Evolutionary conservation across 2,113 vertebrate genomes (phyloP).

Genomic region (Brachyhypopomus gauderio): DNA sequence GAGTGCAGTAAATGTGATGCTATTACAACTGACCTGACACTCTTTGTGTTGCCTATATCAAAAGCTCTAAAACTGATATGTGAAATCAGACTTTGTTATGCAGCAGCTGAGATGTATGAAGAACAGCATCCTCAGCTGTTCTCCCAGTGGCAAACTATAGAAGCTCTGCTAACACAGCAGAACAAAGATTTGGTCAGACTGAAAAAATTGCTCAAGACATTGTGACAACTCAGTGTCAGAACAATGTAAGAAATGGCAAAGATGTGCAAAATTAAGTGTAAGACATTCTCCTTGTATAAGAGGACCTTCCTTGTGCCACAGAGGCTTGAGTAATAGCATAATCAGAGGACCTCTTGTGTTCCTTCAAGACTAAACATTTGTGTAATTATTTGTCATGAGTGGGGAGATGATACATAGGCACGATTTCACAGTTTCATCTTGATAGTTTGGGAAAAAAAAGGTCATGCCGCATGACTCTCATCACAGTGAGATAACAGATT

Average conservation of each 20-base stretch:
- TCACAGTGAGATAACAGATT: slow-evolving; percentile 4
- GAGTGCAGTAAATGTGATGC: background rate
- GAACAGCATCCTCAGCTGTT: slow-evolving; percentile 38
- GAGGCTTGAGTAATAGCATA: background rate
- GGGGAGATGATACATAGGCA: background rate
- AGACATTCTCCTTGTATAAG: background rate
- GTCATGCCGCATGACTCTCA: slow-evolving; percentile 24
- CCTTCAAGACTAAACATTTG: background rate
- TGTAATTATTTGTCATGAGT: background rate
- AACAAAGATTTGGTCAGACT: slow-evolving; percentile 17
- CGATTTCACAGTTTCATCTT: slow-evolving; percentile 17
- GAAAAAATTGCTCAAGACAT: slow-evolving; percentile 38
- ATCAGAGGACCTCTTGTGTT: background rate
- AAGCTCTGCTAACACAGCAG: slow-evolving; percentile 37
- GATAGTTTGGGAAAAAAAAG: slow-evolving; percentile 19
- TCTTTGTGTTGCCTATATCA: background rate
- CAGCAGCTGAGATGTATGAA: slow-evolving; percentile 2
- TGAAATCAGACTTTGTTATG: background rate
- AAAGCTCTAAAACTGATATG: background rate
- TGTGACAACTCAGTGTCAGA: background rate
- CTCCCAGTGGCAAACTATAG: slow-evolving; percentile 24
- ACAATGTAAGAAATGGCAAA: background rate
- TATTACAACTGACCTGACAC: background rate
- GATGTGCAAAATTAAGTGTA: background rate
- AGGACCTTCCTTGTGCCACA: background rate